Percentiles rank a stretch among this genome's conserved stretches.
Conservation (phyloP, 2,888 invertebrate species). For the Trachelus stipa region DNA sequence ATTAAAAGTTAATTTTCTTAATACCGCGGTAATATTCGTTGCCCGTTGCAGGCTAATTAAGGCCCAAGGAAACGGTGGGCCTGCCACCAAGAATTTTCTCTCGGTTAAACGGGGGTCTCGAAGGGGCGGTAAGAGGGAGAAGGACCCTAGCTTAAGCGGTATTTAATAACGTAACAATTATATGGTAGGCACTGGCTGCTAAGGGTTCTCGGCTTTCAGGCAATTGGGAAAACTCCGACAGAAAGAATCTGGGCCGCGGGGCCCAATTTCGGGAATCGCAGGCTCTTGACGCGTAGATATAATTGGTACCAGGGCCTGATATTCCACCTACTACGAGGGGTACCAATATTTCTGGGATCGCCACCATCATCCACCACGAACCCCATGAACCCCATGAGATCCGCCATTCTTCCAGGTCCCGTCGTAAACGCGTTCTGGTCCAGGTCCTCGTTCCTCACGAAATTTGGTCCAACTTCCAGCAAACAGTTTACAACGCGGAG, state of each 20-base stretch:
- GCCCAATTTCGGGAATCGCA: constrained; percentile 52
- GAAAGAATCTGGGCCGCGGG: constrained; percentile 36
- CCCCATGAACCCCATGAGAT: constrained; percentile 35
- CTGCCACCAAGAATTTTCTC: constrained; percentile 26
- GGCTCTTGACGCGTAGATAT: constrained; percentile 39
- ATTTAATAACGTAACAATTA: constrained; percentile 66
- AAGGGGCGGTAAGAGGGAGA: constrained; percentile 19
- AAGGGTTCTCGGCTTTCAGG: constrained; percentile 10
- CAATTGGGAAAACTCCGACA: constrained; percentile 44
- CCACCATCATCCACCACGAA: not conserved
- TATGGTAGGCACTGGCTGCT: constrained; percentile 55
- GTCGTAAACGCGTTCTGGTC: constrained; percentile 44
- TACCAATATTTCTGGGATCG: not conserved
- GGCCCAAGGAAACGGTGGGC: constrained; percentile 20
- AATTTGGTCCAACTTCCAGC: constrained; percentile 49
- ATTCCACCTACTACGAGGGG: not conserved
- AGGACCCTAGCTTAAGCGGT: constrained; percentile 51
- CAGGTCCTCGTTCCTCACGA: constrained; percentile 25
- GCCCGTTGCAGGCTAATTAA: constrained; percentile 27
- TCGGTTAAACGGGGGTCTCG: constrained; percentile 7
- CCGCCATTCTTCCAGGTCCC: constrained; percentile 36
- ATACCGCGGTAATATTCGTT: constrained; percentile 4
- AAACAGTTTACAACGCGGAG: constrained; percentile 53
- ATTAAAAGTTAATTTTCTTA: constrained; percentile 53
- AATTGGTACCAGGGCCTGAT: constrained; percentile 44